Conservation (phyloP, 23 tunicate species). For the Halocynthia aurantium region DNA sequence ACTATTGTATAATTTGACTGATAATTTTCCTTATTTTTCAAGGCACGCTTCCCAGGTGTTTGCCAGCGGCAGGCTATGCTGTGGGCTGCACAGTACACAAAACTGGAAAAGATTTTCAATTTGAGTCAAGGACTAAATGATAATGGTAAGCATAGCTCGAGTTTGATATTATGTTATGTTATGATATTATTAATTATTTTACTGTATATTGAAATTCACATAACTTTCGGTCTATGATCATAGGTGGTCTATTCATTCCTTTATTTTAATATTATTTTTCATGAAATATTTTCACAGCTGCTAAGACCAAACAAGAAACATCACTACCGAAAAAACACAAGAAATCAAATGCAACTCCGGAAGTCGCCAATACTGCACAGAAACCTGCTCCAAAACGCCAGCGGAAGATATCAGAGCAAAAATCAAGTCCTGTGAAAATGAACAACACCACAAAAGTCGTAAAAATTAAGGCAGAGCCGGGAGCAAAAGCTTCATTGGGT, state of each 20-base stretch:
- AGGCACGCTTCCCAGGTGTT: slow-evolving; percentile 49
- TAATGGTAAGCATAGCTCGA: no score
- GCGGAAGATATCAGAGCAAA: background rate
- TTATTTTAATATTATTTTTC: no score
- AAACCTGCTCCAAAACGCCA: slow-evolving; percentile 6
- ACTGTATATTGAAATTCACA: no score
- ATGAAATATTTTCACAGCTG: no score
- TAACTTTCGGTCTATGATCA: no score
- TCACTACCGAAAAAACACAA: background rate
- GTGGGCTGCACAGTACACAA: slow-evolving; percentile 48
- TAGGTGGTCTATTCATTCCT: no score
- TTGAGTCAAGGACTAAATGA: no score
- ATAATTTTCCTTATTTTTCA: slow-evolving; percentile 14
- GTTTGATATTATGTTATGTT: no score
- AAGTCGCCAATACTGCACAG: background rate
- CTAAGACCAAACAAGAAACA: background rate
- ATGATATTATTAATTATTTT: no score
- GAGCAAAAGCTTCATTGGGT: background rate
- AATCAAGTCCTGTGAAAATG: slow-evolving; percentile 1
- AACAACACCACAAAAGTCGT: background rate
- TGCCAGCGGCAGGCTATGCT: slow-evolving; percentile 68
- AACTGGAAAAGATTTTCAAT: slow-evolving; percentile 22
- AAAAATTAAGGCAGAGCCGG: background rate
- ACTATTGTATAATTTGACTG: background rate
- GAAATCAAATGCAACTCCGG: background rate